Evolutionary conservation across 1,140 invertebrate species (phyloP).

Genomic region (Armadillidium nasatum): DNA sequence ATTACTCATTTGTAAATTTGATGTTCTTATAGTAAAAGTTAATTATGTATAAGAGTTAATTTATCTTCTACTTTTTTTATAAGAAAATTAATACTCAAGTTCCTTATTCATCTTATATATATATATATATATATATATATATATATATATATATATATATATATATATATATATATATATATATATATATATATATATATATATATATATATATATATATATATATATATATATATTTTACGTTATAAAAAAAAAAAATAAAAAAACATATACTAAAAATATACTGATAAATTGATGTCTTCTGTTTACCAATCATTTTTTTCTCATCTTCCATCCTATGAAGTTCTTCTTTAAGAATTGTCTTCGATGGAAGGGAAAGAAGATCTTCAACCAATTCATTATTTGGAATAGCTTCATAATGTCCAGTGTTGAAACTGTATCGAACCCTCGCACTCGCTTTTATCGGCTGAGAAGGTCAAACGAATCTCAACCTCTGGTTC

Average conservation of each 20-base stretch:
- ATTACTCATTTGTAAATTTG: not conserved
- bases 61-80: not conserved
- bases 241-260: too few relatives aligned
- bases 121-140: conserved; percentile 6
- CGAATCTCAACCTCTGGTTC: conserved; percentile 28
- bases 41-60: not conserved
- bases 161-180: conserved; percentile 2
- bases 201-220: conserved; percentile 2
- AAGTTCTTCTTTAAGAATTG: conserved; percentile 22
- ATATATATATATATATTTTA: not conserved
- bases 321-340: conserved; percentile 21
- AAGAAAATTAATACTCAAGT: not conserved
- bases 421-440: conserved; percentile 20
- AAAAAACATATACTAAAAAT: too few relatives aligned
- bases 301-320: not conserved
- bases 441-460: not conserved
- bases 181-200: conserved; percentile 6
- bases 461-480: conserved; percentile 5
- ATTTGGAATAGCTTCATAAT: conserved; percentile 16
- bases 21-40: not conserved
- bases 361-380: conserved; percentile 18
- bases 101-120: not conserved
- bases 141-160: conserved; percentile 6
- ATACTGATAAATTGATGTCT: too few relatives aligned
- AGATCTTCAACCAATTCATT: conserved; percentile 23